phyloP scores from a whole-genome alignment of 2,797 vertebrate species.

The Natrix natrix region DNA sequence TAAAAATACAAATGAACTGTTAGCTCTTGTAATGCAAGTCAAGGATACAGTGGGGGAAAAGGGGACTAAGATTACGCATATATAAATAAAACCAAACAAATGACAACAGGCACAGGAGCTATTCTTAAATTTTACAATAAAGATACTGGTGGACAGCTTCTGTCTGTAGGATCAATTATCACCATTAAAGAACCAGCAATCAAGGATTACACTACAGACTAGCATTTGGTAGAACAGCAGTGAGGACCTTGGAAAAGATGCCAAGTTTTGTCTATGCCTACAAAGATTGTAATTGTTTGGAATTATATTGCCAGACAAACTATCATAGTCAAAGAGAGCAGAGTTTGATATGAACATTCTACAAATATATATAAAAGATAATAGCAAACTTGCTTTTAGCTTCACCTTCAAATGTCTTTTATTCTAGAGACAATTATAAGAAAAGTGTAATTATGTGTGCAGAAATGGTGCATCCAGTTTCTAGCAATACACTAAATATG shows the following conservation, averaged over 20 bases:
- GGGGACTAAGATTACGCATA: neutral
- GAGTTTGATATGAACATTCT: neutral
- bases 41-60: neutral
- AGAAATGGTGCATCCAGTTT: neutral
- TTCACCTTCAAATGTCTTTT: neutral
- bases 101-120: neutral
- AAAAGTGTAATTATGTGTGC: neutral
- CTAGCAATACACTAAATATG: neutral
- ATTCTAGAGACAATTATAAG: neutral
- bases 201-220: neutral
- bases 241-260: neutral
- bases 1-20: neutral
- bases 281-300: neutral
- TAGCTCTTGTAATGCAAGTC: neutral
- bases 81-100: neutral
- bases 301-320: neutral
- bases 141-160: neutral
- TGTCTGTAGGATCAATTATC: neutral
- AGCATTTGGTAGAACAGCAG: neutral
- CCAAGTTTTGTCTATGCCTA: neutral
- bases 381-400: neutral
- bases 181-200: neutral
- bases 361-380: neutral
- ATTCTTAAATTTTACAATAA: neutral
- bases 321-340: neutral